A percentile compares a stretch with the other conserved stretches of the same genome.
These are phyloP conservation scores for Heliopora coerulea DNA, from an alignment of 92 coral and sea anemone species.

Conservation along the genomic window DNA sequence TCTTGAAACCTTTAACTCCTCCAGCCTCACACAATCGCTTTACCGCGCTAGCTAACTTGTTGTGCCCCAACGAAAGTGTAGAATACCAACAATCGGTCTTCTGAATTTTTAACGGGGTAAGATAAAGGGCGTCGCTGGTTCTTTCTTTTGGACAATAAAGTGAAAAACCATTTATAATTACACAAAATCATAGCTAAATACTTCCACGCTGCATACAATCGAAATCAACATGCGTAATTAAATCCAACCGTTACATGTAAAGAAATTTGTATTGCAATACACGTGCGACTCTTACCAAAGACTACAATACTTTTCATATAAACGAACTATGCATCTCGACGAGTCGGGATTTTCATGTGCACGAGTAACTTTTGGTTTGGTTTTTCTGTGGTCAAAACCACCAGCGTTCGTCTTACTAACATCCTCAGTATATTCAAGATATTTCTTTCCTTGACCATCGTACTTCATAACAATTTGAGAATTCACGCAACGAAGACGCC, in stretches of 20 bases:
- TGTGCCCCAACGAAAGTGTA: constrained; percentile 41
- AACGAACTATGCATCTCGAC: constrained; percentile 27
- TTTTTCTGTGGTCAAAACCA: constrained; percentile 20
- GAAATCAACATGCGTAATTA: no score
- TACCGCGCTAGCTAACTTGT: constrained; percentile 33
- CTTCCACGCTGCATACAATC: no score
- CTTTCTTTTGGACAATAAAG: no score
- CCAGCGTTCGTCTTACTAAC: constrained; percentile 23
- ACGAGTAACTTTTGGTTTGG: constrained; percentile 27
- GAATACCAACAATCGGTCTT: constrained; percentile 40
- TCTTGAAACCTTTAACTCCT: constrained; percentile 36
- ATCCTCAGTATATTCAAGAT: constrained; percentile 30
- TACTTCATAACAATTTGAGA: constrained; percentile 12
- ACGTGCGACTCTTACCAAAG: no score
- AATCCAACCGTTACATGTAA: no score
- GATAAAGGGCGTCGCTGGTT: constrained; percentile 30
- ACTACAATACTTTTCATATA: constrained; percentile 36
- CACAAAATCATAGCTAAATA: constrained; percentile 4
- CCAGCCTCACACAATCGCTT: constrained; percentile 26
- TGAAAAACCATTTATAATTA: neutral
- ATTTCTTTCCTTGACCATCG: constrained; percentile 7
- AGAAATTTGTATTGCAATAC: neutral
- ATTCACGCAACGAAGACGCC: neutral
- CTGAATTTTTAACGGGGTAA: constrained; percentile 39
- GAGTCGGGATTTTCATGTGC: constrained; percentile 39